Percentiles rank a stretch among this genome's conserved stretches.
phyloP scores from a whole-genome alignment of 2,797 vertebrate genomes.

The Poeciliopsis infans region DNA sequence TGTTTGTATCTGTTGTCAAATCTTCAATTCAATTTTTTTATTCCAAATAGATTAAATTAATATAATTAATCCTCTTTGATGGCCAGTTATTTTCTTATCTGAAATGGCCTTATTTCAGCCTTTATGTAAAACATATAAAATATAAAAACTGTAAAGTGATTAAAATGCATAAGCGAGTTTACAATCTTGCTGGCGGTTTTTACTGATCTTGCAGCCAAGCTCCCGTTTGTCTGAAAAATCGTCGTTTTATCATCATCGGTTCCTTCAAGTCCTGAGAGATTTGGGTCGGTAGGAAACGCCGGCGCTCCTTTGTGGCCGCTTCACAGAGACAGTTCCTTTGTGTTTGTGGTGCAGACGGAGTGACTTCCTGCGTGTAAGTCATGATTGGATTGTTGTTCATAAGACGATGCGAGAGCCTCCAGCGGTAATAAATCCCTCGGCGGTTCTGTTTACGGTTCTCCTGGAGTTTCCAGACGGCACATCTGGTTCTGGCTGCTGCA shows the following conservation, averaged over 20 bases:
- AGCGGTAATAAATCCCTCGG: slow-evolving; percentile 16
- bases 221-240: slow-evolving; percentile 10
- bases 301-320: slow-evolving; percentile 11
- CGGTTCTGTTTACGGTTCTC: slow-evolving; percentile 32
- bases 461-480: slow-evolving; percentile 28
- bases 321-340: slow-evolving; percentile 23
- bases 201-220: slow-evolving; percentile 12
- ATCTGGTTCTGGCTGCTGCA: slow-evolving; percentile 50
- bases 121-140: not conserved
- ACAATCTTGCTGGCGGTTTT: not conserved
- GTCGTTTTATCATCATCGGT: slow-evolving; percentile 31
- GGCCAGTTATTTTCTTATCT: too few relatives aligned
- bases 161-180: too few relatives aligned
- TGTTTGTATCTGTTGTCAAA: too few relatives aligned
- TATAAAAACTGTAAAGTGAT: too few relatives aligned
- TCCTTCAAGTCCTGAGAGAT: slow-evolving; percentile 21
- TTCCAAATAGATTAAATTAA: too few relatives aligned
- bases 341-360: slow-evolving; percentile 7
- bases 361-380: slow-evolving; percentile 14
- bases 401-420: slow-evolving; percentile 21
- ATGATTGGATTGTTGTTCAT: slow-evolving; percentile 26
- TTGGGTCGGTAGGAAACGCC: slow-evolving; percentile 24
- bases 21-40: too few relatives aligned
- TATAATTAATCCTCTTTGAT: too few relatives aligned
- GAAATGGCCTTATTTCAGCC: too few relatives aligned